Evolutionary conservation across 2,797 vertebrate genomes (phyloP), one percentile per base, ranked within the genome.

Genomic region (Lithobates sylvaticus): DNA sequence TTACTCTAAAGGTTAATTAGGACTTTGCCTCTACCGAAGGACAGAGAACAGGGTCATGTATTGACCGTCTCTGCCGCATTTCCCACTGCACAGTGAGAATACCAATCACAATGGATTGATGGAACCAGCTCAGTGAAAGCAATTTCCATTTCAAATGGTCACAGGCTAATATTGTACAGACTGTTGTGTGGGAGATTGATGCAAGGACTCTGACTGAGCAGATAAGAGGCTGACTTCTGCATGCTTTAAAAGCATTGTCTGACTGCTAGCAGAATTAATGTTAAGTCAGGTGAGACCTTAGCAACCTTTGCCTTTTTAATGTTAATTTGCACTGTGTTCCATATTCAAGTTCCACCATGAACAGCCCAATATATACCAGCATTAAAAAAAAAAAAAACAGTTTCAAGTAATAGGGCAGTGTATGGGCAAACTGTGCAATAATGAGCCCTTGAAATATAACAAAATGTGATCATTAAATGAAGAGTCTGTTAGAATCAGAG

Each of bases 81-180:
- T 44, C 34, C 67, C 54, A 39, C 80, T 67, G 85, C 69, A 78
- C 32, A 8, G 76, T 13, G 42, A 67, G 80, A 87, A 83, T 87
- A 83, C 85, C 80, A 83, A 87, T 83, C 85, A 74, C 75, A 73
- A 65, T 78, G 75, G 85, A 78, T 78, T 87, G 85, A 83, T 87
- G 42, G 58, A 76, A 75, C 32, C 0, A 36, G 67, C 78, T 86
- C 72, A 18, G 64, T 70, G 72, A 70, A 81, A 81, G 78, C 78
- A 69, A 86, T 86, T 86, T 84, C 74, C 74, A 84, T 84, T 78
- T 44, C 78, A 73, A 80, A 80, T 80, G 76, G 65, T 80, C 84
- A 73, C 34, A 39, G 76, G 10, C 39, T 34, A 9, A 50, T 74
- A 65, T 74, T 67, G 84, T 67, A 75, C 2, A 80, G 58, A 34